phyloP scores from a whole-genome alignment of 2,888 invertebrate genomes.

The Mimas tiliae region DNA sequence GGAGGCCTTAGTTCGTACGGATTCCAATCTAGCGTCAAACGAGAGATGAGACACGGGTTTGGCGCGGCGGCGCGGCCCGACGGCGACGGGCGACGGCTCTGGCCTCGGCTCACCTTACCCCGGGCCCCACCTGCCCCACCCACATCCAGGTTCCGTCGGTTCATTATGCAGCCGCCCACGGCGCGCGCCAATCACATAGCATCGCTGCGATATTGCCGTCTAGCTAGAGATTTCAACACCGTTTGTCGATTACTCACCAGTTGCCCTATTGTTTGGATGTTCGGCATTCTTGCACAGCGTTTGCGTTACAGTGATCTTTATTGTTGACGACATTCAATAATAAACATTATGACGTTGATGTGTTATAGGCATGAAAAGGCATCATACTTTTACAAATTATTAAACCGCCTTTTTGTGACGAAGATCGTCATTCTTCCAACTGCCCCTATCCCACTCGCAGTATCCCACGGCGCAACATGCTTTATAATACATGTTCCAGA shows the following conservation, averaged over 20 bases:
- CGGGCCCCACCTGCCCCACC: constrained; percentile 46
- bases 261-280: constrained; percentile 41
- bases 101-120: constrained; percentile 29
- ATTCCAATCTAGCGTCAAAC: constrained; percentile 70
- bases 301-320: neutral
- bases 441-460: too few relatives aligned
- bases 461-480: too few relatives aligned
- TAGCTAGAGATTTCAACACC: constrained; percentile 70
- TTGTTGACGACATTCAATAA: neutral
- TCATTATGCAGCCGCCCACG: constrained; percentile 82
- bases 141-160: constrained; percentile 55
- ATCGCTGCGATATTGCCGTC: constrained; percentile 76
- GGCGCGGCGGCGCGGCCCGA: constrained; percentile 31
- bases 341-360: constrained; percentile 1
- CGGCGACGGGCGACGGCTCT: constrained; percentile 28
- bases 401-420: too few relatives aligned
- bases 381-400: neutral
- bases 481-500: too few relatives aligned
- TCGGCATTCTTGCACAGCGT: constrained; percentile 25
- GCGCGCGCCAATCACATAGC: constrained; percentile 81
- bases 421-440: too few relatives aligned
- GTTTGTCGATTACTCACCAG: constrained; percentile 61
- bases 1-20: constrained; percentile 64
- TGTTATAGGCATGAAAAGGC: neutral
- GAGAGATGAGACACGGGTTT: constrained; percentile 49